phyloP scores from a whole-genome alignment of 2,113 vertebrate genomes.

The Serilophus lunatus region DNA sequence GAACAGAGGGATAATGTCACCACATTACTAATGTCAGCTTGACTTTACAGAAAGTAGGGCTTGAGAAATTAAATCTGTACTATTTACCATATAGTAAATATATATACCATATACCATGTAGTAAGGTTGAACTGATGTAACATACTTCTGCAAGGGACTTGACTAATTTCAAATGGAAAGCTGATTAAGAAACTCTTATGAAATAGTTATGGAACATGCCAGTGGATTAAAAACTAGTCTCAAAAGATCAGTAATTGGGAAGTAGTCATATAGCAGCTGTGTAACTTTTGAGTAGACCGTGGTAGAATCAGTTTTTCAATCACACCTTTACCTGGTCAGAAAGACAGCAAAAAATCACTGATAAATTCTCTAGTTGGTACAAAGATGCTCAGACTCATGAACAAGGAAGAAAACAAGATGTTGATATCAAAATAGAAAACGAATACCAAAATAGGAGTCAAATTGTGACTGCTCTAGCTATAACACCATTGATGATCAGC shows the following conservation, averaged over 20 bases:
- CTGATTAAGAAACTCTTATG: background rate
- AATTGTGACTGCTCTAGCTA: background rate
- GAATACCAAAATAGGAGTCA: background rate
- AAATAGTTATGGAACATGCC: background rate
- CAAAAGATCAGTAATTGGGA: background rate
- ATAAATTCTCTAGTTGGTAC: background rate
- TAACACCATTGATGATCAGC: background rate
- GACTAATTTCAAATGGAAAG: background rate
- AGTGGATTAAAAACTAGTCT: background rate
- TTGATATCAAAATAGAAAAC: background rate
- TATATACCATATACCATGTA: too few relatives aligned
- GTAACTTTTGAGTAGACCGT: background rate
- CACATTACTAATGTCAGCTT: background rate
- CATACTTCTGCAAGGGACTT: background rate
- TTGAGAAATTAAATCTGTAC: background rate
- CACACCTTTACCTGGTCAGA: background rate
- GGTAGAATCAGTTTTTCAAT: background rate
- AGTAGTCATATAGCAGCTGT: background rate
- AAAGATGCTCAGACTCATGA: background rate
- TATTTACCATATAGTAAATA: too few relatives aligned
- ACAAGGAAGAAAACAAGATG: background rate
- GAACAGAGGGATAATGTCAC: background rate
- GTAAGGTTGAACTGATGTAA: background rate
- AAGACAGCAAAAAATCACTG: background rate
- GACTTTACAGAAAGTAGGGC: background rate